phyloP scores from a whole-genome alignment of 2,113 vertebrate genomes.

The Mastomys natalensis region DNA sequence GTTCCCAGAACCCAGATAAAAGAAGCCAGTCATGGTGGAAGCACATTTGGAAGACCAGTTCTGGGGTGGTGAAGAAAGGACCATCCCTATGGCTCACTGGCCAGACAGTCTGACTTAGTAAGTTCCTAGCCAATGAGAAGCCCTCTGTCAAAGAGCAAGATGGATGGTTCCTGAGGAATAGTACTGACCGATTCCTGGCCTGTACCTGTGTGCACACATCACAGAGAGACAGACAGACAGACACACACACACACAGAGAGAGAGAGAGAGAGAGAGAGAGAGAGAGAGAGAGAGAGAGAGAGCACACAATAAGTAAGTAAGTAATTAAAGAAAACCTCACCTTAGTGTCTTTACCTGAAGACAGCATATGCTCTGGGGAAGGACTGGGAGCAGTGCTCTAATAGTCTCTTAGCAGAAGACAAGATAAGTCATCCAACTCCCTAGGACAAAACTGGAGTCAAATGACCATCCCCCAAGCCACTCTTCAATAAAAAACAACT shows the following conservation, averaged over 20 bases:
- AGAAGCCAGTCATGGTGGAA: not conserved
- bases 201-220: not conserved
- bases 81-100: too few species aligned
- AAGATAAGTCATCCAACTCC: not conserved
- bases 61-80: not conserved
- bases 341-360: not conserved
- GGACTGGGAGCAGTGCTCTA: not conserved
- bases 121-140: not conserved
- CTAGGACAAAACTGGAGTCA: not conserved
- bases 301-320: not conserved
- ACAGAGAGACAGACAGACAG: not conserved
- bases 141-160: not conserved
- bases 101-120: not conserved
- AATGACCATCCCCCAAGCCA: not conserved
- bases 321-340: not conserved
- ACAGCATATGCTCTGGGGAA: not conserved
- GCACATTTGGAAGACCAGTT: not conserved
- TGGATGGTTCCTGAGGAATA: not conserved
- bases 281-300: not conserved
- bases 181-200: not conserved
- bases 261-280: too few species aligned
- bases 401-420: not conserved
- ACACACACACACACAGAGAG: not conserved
- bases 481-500: conserved; percentile 50
- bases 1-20: not conserved